Base-by-base conservation (phyloP, 2,888 invertebrate species). In the Lumbricus terrestris region DNA sequence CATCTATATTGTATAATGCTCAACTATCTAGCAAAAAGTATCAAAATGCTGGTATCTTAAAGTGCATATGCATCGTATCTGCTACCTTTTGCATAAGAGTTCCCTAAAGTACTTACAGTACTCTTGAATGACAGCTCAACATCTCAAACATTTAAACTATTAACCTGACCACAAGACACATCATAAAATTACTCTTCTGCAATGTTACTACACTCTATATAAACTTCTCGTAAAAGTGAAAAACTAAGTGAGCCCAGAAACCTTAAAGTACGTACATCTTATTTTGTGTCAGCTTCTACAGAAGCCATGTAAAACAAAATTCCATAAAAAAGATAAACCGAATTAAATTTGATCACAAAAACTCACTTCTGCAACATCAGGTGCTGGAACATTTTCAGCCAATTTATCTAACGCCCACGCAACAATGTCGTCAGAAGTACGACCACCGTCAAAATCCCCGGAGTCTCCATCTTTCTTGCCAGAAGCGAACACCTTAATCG, bases 401-500 rank as follows among this genome's bases (percentile, higher is more conserved):
- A 97, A 95, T 94, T 98, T 98, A 8, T 98, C 97, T 38, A 97
- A 94, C 0, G 98, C 98, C 97, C 97, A 99, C 54, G 96, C 96
- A 0, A 99, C 97, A 94, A 99, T 99, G 93, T 98, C 99, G 85
- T 96, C 96, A 42, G 97, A 96, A 0, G 98, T 98, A 89, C 99
- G 96, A 29, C 98, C 99, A 8, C 99, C 99, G 93, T 97, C 97
- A 95, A 98, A 99, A 91, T 99, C 98, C 18, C 34, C 47, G 18
- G 96, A 96, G 35, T 94, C 95, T 33, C 95, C 95, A 91, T 95
- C 93, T 89, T 94, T 94, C 91, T 93, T 93, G 33, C 96, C 96
- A 92, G 97, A 97, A 0, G 97, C 96, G 96, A 99, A 99, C 95
- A 93, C 96, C 95, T 99, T 99, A 94, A 99, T 99, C 54, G 99